phyloP scores from a whole-genome alignment of 2,113 vertebrate species.

The Lipophrys pholis region DNA sequence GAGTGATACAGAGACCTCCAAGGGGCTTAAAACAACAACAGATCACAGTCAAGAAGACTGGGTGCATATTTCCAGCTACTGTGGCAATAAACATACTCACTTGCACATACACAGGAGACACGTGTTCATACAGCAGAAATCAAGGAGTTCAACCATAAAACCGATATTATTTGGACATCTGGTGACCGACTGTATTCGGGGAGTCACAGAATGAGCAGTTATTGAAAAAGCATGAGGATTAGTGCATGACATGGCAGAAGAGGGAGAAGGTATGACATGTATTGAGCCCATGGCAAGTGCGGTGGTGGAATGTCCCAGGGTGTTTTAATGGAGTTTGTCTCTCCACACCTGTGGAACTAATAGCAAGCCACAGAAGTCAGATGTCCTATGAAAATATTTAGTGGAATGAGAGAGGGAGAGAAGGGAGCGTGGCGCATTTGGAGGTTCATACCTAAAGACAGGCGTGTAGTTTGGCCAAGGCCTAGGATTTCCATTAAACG shows the following conservation, averaged over 20 bases:
- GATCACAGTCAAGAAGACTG: constrained; percentile 53
- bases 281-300: constrained; percentile 38
- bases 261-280: constrained; percentile 31
- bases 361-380: constrained; percentile 69
- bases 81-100: constrained; percentile 64
- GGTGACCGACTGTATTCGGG: constrained; percentile 20
- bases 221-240: constrained; percentile 30
- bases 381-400: constrained; percentile 76
- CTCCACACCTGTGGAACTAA: constrained; percentile 78
- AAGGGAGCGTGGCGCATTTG: constrained; percentile 45
- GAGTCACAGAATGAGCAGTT: constrained; percentile 12
- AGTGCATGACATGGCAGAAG: constrained; percentile 20
- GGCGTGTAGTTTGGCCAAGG: constrained; percentile 77
- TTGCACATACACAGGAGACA: constrained; percentile 19
- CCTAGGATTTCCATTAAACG: constrained; percentile 77
- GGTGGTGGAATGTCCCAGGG: constrained; percentile 61
- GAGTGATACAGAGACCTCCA: constrained; percentile 62
- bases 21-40: constrained; percentile 70
- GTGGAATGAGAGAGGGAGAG: constrained; percentile 58
- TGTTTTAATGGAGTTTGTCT: constrained; percentile 72
- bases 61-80: constrained; percentile 71
- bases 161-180: constrained; percentile 29
- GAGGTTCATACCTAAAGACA: constrained; percentile 75
- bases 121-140: constrained; percentile 21
- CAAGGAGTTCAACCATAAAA: constrained; percentile 22